Conservation (phyloP, 2,888 invertebrate genomes). For the Trachelus troglodyta region DNA sequence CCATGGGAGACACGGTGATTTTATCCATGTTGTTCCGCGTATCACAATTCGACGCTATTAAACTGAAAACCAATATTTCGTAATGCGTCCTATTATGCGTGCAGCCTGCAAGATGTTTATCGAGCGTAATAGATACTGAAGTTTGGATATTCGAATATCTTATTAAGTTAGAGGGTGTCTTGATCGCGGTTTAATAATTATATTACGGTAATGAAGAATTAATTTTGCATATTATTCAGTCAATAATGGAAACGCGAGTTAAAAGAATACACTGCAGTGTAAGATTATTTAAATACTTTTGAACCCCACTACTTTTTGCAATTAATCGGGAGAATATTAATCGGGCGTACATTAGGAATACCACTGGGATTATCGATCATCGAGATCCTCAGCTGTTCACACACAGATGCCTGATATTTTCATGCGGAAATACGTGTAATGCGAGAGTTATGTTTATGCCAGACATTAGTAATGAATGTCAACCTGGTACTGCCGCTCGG, state of each 20-base stretch:
- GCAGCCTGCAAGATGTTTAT: neutral
- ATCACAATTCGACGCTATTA: neutral
- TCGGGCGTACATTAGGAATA: neutral
- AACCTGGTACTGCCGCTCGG: constrained; percentile 28
- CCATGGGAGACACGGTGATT: neutral
- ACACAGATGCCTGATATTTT: neutral
- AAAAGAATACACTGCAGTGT: neutral
- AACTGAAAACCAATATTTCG: neutral
- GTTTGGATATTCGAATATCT: neutral
- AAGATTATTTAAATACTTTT: neutral
- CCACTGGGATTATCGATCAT: neutral
- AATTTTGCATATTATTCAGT: neutral
- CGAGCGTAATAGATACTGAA: neutral
- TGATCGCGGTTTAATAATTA: neutral
- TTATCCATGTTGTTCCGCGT: neutral
- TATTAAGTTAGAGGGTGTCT: neutral
- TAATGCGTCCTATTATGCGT: neutral
- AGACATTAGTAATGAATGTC: constrained; percentile 27
- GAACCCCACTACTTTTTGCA: neutral
- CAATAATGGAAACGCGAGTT: neutral
- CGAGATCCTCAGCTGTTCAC: neutral
- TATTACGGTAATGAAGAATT: neutral
- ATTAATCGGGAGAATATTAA: neutral
- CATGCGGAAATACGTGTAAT: constrained; percentile 6
- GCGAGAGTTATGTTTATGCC: constrained; percentile 13